Conservation (phyloP, 2,113 vertebrate species). For the Acinonyx jubatus region DNA sequence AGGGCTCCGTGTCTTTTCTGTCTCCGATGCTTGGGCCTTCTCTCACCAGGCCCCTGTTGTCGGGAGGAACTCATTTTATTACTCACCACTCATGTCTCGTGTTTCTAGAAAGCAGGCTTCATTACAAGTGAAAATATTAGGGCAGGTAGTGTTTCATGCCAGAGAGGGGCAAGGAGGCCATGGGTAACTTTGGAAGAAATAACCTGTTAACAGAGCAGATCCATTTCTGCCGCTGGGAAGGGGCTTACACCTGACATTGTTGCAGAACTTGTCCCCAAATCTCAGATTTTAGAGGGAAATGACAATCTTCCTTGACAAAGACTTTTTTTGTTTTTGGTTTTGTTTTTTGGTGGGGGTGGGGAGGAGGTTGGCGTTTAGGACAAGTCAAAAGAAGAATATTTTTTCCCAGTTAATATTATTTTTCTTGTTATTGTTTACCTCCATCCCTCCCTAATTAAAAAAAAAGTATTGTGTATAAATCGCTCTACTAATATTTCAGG, state of each 20-base stretch:
- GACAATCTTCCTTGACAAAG: neutral
- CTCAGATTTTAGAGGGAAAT: neutral
- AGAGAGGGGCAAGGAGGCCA: neutral
- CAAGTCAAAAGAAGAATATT: neutral
- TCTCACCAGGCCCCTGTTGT: neutral
- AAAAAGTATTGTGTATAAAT: neutral
- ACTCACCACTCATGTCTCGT: neutral
- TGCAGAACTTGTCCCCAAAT: neutral
- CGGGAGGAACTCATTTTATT: neutral
- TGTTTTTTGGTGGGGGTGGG: too few relatives aligned
- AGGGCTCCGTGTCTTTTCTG: neutral
- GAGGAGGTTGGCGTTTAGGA: neutral
- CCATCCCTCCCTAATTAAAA: neutral
- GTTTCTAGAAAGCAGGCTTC: neutral
- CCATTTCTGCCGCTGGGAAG: neutral
- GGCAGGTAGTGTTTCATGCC: neutral
- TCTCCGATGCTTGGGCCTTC: neutral
- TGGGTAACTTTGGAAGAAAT: neutral
- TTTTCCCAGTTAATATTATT: neutral
- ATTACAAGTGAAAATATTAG: neutral
- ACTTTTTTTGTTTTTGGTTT: neutral
- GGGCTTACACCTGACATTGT: neutral
- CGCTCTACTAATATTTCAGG: neutral
- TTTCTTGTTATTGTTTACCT: neutral
- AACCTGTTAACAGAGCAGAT: neutral